Conservation (phyloP, 2,888 invertebrate genomes). For the Ommatoiulus sabulosus region DNA sequence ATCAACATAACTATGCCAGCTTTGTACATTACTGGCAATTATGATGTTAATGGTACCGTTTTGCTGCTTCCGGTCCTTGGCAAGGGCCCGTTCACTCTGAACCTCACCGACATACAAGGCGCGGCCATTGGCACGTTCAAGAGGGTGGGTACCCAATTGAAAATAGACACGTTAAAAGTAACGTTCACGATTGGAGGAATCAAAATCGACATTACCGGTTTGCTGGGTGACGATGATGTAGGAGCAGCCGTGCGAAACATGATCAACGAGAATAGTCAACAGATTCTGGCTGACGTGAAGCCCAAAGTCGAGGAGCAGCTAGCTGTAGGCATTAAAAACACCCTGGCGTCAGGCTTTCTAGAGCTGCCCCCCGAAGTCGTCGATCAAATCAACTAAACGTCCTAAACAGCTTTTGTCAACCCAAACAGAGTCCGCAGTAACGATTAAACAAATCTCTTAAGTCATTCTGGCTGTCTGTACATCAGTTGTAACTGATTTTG, state of each 20-base stretch:
- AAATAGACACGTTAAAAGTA: constrained; percentile 72
- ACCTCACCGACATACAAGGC: neutral
- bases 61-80: constrained; percentile 55
- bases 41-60: constrained; percentile 48
- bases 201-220: constrained; percentile 73
- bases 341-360: neutral
- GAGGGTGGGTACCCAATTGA: constrained; percentile 62
- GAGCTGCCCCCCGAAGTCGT: neutral
- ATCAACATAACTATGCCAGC: constrained; percentile 47
- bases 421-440: neutral
- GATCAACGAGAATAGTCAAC: constrained; percentile 82
- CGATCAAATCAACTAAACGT: neutral
- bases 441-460: neutral
- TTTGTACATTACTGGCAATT: constrained; percentile 50
- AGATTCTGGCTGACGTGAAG: constrained; percentile 85
- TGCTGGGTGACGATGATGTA: constrained; percentile 80
- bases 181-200: constrained; percentile 72
- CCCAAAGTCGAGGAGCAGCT: constrained; percentile 83
- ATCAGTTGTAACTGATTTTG: too few species aligned
- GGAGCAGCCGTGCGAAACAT: constrained; percentile 87
- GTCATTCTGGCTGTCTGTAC: neutral
- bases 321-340: neutral
- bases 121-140: neutral
- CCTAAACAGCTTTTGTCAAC: neutral
- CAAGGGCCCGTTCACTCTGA: constrained; percentile 50